These are phyloP conservation scores for Sardina pilchardus DNA, from an alignment of 2,113 vertebrate species.

Conservation along the genomic window DNA sequence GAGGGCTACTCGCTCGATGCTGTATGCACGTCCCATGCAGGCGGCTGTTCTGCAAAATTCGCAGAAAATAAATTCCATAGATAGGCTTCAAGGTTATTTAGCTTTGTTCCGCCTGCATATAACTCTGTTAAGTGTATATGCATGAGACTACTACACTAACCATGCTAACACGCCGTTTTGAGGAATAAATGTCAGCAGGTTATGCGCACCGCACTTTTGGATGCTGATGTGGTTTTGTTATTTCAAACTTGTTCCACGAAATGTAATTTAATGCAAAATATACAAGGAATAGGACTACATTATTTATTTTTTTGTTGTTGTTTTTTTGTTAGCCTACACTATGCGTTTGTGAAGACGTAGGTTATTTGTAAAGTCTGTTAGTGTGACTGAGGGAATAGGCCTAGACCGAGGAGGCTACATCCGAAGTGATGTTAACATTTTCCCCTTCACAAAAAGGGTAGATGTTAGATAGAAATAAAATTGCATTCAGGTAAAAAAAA, in stretches of 20 bases:
- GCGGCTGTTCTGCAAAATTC: neutral
- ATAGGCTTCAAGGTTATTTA: neutral
- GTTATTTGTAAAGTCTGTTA: no score
- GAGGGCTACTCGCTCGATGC: neutral
- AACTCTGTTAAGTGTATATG: neutral
- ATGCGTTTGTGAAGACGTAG: no score
- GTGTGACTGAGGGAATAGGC: no score
- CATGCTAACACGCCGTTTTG: neutral
- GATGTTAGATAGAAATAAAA: neutral
- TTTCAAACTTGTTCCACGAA: neutral
- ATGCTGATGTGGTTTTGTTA: neutral
- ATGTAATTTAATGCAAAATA: neutral
- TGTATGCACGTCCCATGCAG: neutral
- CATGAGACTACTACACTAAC: neutral
- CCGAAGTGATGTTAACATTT: no score
- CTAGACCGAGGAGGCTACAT: no score
- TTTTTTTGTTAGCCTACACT: no score
- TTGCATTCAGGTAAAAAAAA: neutral
- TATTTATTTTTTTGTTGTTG: no score
- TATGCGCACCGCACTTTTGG: neutral
- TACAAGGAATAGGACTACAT: no score
- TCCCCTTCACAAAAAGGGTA: no score
- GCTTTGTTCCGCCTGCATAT: neutral
- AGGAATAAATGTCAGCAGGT: neutral
- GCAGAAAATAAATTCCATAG: neutral